Evolutionary conservation across 1,140 invertebrate genomes (phyloP).

Genomic region (Drosophila sp.): DNA sequence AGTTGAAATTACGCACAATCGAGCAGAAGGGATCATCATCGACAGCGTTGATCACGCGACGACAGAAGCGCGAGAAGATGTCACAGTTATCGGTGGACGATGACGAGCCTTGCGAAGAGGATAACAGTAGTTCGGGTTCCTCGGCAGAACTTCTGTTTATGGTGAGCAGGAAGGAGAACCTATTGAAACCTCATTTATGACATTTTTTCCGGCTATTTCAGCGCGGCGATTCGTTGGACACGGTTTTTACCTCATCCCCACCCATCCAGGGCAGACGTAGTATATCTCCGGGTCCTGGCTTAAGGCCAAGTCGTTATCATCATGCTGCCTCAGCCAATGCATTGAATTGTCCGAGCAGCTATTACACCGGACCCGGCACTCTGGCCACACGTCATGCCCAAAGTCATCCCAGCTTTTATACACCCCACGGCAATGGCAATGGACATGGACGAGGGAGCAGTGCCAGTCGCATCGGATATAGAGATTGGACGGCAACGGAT

Average conservation of each 20-base stretch:
- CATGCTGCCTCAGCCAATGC: slow-evolving; percentile 71
- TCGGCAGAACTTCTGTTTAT: slow-evolving; percentile 84
- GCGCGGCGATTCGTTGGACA: slow-evolving; percentile 86
- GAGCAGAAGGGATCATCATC: slow-evolving; percentile 50
- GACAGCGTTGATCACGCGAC: slow-evolving; percentile 27
- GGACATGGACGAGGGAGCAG: slow-evolving; percentile 51
- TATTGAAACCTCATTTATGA: too few relatives aligned
- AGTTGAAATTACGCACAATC: slow-evolving; percentile 83
- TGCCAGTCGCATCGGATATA: slow-evolving; percentile 31
- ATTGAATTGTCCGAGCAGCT: slow-evolving; percentile 65
- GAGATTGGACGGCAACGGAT: slow-evolving; percentile 47
- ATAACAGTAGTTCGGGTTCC: slow-evolving; percentile 82
- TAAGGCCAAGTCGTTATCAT: slow-evolving; percentile 52
- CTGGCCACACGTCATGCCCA: slow-evolving; percentile 59
- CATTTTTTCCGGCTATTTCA: slow-evolving; percentile 41
- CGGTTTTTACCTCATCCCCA: slow-evolving; percentile 85
- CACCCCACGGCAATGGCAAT: slow-evolving; percentile 25
- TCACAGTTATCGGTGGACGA: slow-evolving; percentile 67
- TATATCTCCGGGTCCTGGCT: slow-evolving; percentile 49
- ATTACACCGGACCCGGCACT: slow-evolving; percentile 61
- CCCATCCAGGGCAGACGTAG: slow-evolving; percentile 73
- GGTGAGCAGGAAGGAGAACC: slow-evolving; percentile 68
- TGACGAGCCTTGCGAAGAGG: slow-evolving; percentile 77
- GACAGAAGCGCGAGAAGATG: slow-evolving; percentile 58
- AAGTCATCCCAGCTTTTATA: slow-evolving; percentile 69